These are phyloP conservation scores for Sander vitreus DNA, from an alignment of 2,113 vertebrate species.

Conservation along the genomic window DNA sequence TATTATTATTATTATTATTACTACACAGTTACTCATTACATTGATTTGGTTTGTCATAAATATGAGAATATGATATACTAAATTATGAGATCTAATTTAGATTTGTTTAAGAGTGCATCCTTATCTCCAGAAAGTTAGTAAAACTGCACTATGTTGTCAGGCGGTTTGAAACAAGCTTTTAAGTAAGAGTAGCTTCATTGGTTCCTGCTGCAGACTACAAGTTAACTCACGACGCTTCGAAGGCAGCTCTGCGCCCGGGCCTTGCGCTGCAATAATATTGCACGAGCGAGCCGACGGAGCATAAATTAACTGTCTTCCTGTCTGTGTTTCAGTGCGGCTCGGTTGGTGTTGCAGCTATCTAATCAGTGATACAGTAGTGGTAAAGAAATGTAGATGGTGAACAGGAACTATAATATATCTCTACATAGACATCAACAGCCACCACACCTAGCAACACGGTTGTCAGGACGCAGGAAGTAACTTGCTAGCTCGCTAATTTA, in stretches of 20 bases:
- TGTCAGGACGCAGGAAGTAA: slow-evolving; percentile 87
- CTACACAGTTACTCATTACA: too few relatives aligned
- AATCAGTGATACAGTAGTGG: neutral
- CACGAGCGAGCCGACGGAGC: slow-evolving; percentile 13
- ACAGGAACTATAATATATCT: neutral
- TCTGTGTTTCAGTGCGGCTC: neutral
- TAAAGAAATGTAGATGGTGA: neutral
- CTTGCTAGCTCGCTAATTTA: slow-evolving; percentile 72
- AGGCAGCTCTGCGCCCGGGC: slow-evolving; percentile 37
- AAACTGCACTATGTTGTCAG: neutral
- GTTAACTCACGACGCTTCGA: slow-evolving; percentile 14
- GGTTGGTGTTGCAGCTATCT: neutral
- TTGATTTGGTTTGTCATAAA: too few relatives aligned
- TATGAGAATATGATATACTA: neutral
- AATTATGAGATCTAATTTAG: too few relatives aligned
- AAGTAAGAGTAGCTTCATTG: neutral
- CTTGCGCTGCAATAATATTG: slow-evolving; percentile 29
- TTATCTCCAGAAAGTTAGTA: too few relatives aligned
- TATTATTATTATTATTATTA: neutral
- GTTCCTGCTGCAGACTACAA: neutral
- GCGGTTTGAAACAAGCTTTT: too few relatives aligned
- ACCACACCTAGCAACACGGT: slow-evolving; percentile 90
- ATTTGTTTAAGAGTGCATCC: neutral
- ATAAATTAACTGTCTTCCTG: neutral
- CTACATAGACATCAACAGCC: slow-evolving; percentile 22